Evolutionary conservation across 2,888 invertebrate species (phyloP), one percentile per base, ranked within the genome.

Genomic region (Plagodis dolabraria): DNA sequence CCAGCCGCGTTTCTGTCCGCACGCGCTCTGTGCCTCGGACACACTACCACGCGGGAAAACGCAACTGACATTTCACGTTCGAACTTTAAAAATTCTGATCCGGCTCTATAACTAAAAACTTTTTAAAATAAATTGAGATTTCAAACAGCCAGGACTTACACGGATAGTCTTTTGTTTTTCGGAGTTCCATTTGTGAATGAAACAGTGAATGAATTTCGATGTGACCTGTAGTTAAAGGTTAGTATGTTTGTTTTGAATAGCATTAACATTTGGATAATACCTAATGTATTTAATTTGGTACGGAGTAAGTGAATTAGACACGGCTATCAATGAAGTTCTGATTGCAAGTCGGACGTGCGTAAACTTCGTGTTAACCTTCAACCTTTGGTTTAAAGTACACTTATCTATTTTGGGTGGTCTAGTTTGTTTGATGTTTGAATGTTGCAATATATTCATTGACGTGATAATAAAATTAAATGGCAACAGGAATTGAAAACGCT

Each of bases 211-310:
- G 77, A 78, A 74, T 77, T 81, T 79, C 72, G 51, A 75, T 80
- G 85, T 85, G 85, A 76, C 77, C 73, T 68, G 70, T 71, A 74
- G 70, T 70, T 67, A 74, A 79, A 86, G 87, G 87, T 87, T 79
- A 80, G 87, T 83, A 67, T 55, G 59, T 47, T 50, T 53, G 57
- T 82, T 79, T 72, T 70, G 60, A 72, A 71, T 72, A 67, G 66
- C 74, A 71, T 72, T 67, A 67, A 63, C 62, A 63, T 62, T 63
- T 52, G 48, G 35, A 40, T 36, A 50, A 60, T 67, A 22, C 22
- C 2, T 22, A 63, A 60, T 63, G 60, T 64, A 63, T 56, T 48
- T 48, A 53, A 54, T 57, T 57, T 35, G 57, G 49, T 61, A 55
- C 44, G 54, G 57, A 63, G 47, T 52, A 57, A 53, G 55, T 57